Evolutionary conservation across 1,140 invertebrate species (phyloP), one percentile per base, ranked within the genome.

Genomic region (Drosophila mayri): DNA sequence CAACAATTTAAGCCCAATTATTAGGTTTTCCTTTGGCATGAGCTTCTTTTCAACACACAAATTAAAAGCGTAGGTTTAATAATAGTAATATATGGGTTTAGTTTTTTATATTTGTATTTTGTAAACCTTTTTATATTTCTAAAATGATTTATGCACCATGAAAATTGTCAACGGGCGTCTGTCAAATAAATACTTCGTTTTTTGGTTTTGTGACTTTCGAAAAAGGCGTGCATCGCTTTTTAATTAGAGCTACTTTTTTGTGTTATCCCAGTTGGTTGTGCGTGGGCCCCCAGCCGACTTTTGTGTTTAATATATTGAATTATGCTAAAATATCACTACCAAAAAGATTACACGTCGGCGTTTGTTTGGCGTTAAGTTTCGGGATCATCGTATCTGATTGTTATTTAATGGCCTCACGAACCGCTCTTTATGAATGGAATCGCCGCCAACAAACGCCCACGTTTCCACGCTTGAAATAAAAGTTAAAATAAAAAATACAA

Each of bases 281-380:
- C 65, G 83, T 86, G 79, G 82, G 83, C 67, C 5, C 14, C 14
- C 25, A 35, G 16, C 7, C 25, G 30, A 54, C 35, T 43, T 62
- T 77, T 80, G 61, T 77, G 64, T 58, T 44, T 57, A 75, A 64
- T 52, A 64, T 76, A 76, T 76, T 57, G 72, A 76, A 88, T 83
- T 68, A 80, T 77, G 65, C 35, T 81, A 83, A 87, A 76, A 76
- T 76, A 76, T 76, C 22, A 76, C 52, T 76, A 65, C 72, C 72
- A 76, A 76, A 76, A 76, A 44, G 52, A 74, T 83, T 76, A 83
- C 84, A 87, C 84, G 84, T 87, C 84, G 84, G 76, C 84, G 80
- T 87, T 79, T 83, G 80, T 87, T 87, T 87, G 84, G 84, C 83
- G 68, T 81, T 78, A 81, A 85, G 74, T 85, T 85, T 78, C 25